Base-by-base conservation (phyloP, 2,888 invertebrate genomes). In the Ophioninae sp. region DNA sequence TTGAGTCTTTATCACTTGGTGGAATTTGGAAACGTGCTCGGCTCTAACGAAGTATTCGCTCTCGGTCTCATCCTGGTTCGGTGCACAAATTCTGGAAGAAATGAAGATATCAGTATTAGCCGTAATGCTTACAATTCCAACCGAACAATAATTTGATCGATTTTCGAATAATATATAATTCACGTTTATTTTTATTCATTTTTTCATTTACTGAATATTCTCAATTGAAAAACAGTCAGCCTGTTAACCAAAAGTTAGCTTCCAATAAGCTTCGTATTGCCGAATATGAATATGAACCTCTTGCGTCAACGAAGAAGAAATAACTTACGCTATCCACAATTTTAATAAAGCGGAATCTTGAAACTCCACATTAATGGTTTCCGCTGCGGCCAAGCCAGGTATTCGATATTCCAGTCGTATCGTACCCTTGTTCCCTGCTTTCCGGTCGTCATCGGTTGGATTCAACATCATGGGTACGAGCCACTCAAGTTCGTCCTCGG, bases 401-500 rank as follows among this genome's bases (percentile, higher is more conserved):
- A 93, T 83, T 63, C 69, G 85, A 72, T 91, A 92, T 72, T 90
- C 88, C 58, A 92, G 84, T 59, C 61, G 64, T 22, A 90, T 75
- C 68, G 88, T 88, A n/a, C 85, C 87, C 3, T 76, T 80, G 8
- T 39, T n/a, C n/a, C 77, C 77, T 2, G 75, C 41, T 3, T 39
- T 56, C 1, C 86, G 77, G 13, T 87, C 79, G 13, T 79, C 65
- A 6, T 84, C 83, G 6, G 13, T 79, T n/a, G 88, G 86, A 82
- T 77, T 86, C 13, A 92, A 77, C 44, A 89, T 44, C 65, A 92
- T 90, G 1, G 90, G 87, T 6, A 90, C 20, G 6, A 93, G 83
- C 93, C 93, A 93, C 59, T 86, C 85, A 0, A 93, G 88, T 82
- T 92, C 93, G 37, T 90, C 88, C 9, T 90, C 86, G 6, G 80